Conservation (phyloP, 2,888 invertebrate species). For the Ormia ochracea region DNA sequence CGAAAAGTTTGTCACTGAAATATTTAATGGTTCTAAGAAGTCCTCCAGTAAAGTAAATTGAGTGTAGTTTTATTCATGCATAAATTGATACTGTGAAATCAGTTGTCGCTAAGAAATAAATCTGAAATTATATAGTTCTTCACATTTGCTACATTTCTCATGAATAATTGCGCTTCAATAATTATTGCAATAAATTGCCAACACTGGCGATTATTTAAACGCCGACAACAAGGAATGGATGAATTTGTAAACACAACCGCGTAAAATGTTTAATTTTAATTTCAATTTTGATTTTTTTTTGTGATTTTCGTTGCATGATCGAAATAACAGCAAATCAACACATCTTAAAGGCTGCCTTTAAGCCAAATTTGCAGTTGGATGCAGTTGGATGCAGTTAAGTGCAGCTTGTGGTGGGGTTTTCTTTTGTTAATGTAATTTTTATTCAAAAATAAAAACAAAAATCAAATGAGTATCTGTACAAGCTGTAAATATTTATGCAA, state of each 20-base stretch:
- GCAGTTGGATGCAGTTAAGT: slow-evolving; percentile 16
- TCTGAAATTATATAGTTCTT: background rate
- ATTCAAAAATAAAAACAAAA: background rate
- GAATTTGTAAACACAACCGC: background rate
- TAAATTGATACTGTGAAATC: slow-evolving; percentile 47
- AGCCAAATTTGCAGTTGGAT: slow-evolving; percentile 40
- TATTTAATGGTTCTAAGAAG: too few relatives aligned
- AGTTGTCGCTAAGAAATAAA: slow-evolving; percentile 43
- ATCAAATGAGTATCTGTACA: background rate
- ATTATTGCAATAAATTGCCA: slow-evolving; percentile 46
- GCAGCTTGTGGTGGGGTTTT: slow-evolving; percentile 25
- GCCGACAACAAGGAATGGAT: slow-evolving; percentile 1
- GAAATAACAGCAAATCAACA: slow-evolving; percentile 45
- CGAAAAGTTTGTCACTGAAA: too few relatives aligned
- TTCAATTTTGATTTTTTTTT: background rate
- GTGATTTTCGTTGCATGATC: background rate
- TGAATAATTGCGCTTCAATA: slow-evolving; percentile 19
- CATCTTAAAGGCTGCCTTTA: slow-evolving; percentile 50
- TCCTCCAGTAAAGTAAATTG: too few relatives aligned
- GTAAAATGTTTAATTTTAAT: background rate
- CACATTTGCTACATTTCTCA: background rate
- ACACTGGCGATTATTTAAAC: slow-evolving; percentile 17
- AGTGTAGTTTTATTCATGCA: too few relatives aligned
- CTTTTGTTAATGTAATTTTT: slow-evolving; percentile 19
- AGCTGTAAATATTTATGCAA: slow-evolving; percentile 18